Evolutionary conservation across 2,888 invertebrate species (phyloP), one percentile per base, ranked within the genome.

Genomic region (Eupithecia centaureata): DNA sequence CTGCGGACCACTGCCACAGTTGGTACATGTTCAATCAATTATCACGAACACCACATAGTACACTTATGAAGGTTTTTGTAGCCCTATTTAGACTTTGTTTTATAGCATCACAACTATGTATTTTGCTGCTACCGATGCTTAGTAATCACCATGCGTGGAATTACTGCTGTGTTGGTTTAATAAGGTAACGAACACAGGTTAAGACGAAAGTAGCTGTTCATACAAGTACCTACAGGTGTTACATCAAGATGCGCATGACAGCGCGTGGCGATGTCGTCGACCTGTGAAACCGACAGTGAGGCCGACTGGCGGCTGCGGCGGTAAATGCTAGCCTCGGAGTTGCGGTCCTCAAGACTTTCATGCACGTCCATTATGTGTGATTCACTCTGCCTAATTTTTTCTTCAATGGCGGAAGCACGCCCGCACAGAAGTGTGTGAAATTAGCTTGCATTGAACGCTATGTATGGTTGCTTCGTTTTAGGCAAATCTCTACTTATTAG

Each of bases 261-360:
- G 61, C 18, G 47, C 30, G 7, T 27, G 30, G 35, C n/a, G n/a
- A 42, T 61, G 68, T 65, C 58, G 64, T 30, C 58, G 68, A 68
- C 68, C 68, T 61, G 25, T 62, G 68, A 64, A 51, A 61, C 12
- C 51, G 68, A 68, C 61, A 58, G 61, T 51, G 67, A 28, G 28
- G 25, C 30, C 61, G 61, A 10, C 42, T 32, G 58, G 33, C 67
- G 38, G n/a, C 57, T 25, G 38, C 42, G 59, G 32, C 27, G 27
- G n/a, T 54, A 12, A 27, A 10, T 18, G 60, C 65, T 28, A 58
- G 56, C 63, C 27, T 63, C 15, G 25, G 61, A 58, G 35, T 64
- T 52, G 68, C 61, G 35, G 28, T 59, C 58, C 56, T 47, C 57
- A 52, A 51, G 38, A 65, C 68, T 68, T 65, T 61, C 68, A 25